Evolutionary conservation across 2,797 vertebrate genomes (phyloP).

Genomic region (Rhynchonycteris naso): DNA sequence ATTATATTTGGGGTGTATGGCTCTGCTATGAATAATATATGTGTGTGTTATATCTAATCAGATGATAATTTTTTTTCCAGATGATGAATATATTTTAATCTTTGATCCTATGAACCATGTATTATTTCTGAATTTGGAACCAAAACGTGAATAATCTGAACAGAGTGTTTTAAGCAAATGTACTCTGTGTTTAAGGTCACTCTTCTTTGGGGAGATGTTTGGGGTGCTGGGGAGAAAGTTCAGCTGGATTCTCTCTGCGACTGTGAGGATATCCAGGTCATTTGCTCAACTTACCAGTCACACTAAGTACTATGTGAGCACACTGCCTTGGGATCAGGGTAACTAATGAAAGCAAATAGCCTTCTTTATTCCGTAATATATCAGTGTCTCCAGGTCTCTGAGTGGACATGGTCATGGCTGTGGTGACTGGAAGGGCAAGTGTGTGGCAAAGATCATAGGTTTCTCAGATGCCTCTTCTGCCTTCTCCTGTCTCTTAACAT

Average conservation of each 20-base stretch:
- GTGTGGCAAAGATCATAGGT: neutral
- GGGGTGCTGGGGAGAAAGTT: neutral
- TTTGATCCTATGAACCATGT: constrained; percentile 83
- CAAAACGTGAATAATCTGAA: constrained; percentile 82
- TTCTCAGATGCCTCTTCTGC: neutral
- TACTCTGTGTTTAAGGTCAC: constrained; percentile 70
- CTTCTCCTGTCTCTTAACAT: neutral
- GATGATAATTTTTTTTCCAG: constrained; percentile 29
- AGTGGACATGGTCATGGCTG: neutral
- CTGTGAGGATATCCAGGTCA: neutral
- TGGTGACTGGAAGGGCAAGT: neutral
- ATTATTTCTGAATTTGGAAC: constrained; percentile 87
- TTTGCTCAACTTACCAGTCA: neutral
- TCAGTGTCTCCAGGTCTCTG: constrained; percentile 50
- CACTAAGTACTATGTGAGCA: neutral
- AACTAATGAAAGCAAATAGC: neutral
- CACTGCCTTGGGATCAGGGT: neutral
- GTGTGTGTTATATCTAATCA: no score
- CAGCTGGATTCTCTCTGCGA: neutral
- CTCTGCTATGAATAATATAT: neutral
- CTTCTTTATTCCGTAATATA: neutral
- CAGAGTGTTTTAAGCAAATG: constrained; percentile 74
- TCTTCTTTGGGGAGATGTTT: constrained; percentile 55
- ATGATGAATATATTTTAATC: constrained; percentile 85
- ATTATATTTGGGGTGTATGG: neutral